Evolutionary conservation across 2,797 vertebrate genomes (phyloP), one percentile per base, ranked within the genome.

Genomic region (Momotus momota): DNA sequence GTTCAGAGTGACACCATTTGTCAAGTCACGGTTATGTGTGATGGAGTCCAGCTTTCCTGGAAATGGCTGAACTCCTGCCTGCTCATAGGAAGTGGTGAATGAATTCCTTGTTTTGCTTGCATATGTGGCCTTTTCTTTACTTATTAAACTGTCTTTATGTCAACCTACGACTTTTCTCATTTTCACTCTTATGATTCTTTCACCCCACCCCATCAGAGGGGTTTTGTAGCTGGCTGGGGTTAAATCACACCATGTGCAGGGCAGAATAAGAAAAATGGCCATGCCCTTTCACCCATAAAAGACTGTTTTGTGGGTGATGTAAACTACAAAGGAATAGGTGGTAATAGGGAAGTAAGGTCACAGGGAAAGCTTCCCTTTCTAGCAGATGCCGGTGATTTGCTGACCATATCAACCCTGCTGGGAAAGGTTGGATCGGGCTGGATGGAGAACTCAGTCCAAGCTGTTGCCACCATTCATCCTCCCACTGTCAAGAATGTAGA

Each of bases 401-500:
- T 25, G 27, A 70, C 38, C 16, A 16, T 1, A 79, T 5, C 1
- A 6, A 29, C 10, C 21, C 26, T 64, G 35, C 14, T 3, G 3
- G 23, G 20, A 81, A 74, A 75, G 26, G 33, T 0, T 78, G n/a
- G 14, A 31, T 9, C 60, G 31, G 33, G 48, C 35, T 62, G 43
- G 11, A 65, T 35, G 12, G 7, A 62, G 21, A 70, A 27, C 40
- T 81, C 40, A 83, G 55, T 26, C 61, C 72, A 78, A n/a, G 29
- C 1, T 67, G 23, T 52, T 78, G 43, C 18, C 80, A 55, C 21
- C 3, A 4, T 26, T 73, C 64, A 41, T 17, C 12, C 19, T 60
- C 35, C 14, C 1, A 0, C n/a, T 58, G 26, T 7, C 17, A 83
- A 23, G 3, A 62, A 40, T 0, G 1, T 0, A 48, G 8, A 58